phyloP scores from a whole-genome alignment of 1,140 invertebrate species.

The Zelostemma sp. region DNA sequence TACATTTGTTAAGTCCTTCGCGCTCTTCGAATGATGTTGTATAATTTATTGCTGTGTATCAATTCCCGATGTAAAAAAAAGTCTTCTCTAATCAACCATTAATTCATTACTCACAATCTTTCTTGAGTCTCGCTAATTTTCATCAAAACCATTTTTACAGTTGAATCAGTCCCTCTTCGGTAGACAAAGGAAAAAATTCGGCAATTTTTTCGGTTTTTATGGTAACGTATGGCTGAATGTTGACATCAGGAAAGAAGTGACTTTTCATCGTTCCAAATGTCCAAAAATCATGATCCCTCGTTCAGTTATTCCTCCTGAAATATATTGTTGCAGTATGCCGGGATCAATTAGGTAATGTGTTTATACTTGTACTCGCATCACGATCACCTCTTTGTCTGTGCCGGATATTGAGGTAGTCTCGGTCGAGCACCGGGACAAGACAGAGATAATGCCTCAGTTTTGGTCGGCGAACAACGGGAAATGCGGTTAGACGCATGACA shows the following conservation, averaged over 20 bases:
- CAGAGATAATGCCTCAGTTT: slow-evolving; percentile 30
- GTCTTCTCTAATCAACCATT: slow-evolving; percentile 3
- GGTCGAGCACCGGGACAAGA: slow-evolving; percentile 43
- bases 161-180: neutral
- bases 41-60: slow-evolving; percentile 21
- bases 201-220: neutral
- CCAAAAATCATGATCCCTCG: slow-evolving; percentile 30
- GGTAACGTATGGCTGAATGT: neutral
- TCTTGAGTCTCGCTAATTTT: neutral
- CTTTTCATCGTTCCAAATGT: slow-evolving; percentile 7
- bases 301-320: slow-evolving; percentile 42
- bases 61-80: slow-evolving; percentile 21
- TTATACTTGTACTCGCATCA: slow-evolving; percentile 50
- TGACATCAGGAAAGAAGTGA: neutral
- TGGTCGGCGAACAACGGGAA: slow-evolving; percentile 56
- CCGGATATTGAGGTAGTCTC: slow-evolving; percentile 36
- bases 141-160: neutral
- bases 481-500: slow-evolving; percentile 57
- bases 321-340: slow-evolving; percentile 62
- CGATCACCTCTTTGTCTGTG: slow-evolving; percentile 36
- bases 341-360: slow-evolving; percentile 62
- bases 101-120: slow-evolving; percentile 2
- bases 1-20: slow-evolving; percentile 17
- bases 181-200: neutral
- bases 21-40: slow-evolving; percentile 27